Evolutionary conservation across 2,888 invertebrate species (phyloP), one percentile per base, ranked within the genome.

Genomic region (Acrocera orbiculus): DNA sequence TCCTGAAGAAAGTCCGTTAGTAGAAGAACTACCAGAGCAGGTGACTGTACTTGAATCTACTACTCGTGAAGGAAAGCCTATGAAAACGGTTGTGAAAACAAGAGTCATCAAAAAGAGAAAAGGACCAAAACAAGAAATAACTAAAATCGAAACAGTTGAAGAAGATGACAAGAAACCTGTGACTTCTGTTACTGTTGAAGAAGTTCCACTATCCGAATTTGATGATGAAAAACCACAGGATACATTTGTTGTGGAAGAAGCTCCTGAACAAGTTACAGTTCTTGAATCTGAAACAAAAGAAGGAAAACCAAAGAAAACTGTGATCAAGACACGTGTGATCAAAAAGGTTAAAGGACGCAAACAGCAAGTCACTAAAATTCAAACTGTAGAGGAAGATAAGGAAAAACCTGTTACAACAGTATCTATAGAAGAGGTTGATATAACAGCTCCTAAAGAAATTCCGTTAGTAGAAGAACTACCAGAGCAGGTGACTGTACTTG

Each of bases 351-450:
- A 38, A 31, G 41, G 53, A 3, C 46, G 45, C 4, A 54, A 56
- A 32, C 44, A 54, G 38, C 56, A 59, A 45, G 44, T 58, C 1
- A 62, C 61, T 0, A 61, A 54, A 46, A 61, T 61, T 11, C 51
- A 52, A 2, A 61, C 60, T 0, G 42, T 56, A 10, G 51, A 60
- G 42, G 34, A 54, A 40, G 36, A 58, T 52, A 43, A 52, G 48
- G 48, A 61, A 52, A 41, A 46, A 43, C 44, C 47, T 27, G 22
- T 50, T 46, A 41, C 53, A 35, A 50, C 51, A 7, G 50, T 55
- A 0, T 57, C 54, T 31, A 41, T 44, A 34, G 32, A 44, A 36
- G 42, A 46, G 37, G 34, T 36, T 11, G 40, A 41, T 8, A 22
- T 10, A 4, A 14, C 25, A 5, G 10, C 27, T 8, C 27, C 37